Evolutionary conservation across 2,113 vertebrate species (phyloP).

Genomic region (Aviceda subcristata): DNA sequence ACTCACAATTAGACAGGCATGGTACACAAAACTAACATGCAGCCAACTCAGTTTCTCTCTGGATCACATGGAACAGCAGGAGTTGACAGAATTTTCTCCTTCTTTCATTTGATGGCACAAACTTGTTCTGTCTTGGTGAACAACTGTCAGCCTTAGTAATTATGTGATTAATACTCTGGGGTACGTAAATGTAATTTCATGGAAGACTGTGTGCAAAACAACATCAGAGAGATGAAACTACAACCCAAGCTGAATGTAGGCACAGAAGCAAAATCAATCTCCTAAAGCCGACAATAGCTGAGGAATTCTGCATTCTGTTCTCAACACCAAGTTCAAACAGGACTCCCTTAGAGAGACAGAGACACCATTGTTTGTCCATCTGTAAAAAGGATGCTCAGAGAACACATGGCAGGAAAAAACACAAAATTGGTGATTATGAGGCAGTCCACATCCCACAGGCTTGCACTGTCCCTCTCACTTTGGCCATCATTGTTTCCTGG

Average conservation of each 20-base stretch:
- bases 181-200: neutral
- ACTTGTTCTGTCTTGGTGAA: neutral
- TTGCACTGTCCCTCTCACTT: neutral
- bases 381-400: neutral
- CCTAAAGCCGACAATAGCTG: neutral
- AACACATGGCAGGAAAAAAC: neutral
- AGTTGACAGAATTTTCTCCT: neutral
- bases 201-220: neutral
- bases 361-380: neutral
- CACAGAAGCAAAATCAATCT: neutral
- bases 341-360: neutral
- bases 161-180: neutral
- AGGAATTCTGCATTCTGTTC: neutral
- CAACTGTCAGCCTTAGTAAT: neutral
- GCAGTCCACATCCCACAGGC: neutral
- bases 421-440: neutral
- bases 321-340: neutral
- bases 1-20: neutral
- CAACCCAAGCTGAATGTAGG: neutral
- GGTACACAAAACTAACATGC: neutral
- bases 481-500: rapidly evolving
- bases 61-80: neutral
- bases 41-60: neutral
- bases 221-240: neutral
- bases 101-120: neutral